Percentiles rank a stretch among this genome's conserved stretches.
Conservation (phyloP, 2,113 vertebrate genomes). For the Chauna torquata region DNA sequence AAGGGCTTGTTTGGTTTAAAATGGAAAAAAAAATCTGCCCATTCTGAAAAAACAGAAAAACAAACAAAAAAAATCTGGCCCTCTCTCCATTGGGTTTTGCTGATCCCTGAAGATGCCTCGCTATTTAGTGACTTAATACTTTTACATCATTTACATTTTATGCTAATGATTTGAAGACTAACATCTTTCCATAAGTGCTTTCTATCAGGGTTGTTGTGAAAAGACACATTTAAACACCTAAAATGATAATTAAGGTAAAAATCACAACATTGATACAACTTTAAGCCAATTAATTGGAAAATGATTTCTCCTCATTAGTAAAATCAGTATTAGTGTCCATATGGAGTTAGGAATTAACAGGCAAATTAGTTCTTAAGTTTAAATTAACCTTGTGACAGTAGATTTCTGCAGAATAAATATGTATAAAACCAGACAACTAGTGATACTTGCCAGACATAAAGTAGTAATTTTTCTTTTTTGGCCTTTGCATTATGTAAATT, state of each 20-base stretch:
- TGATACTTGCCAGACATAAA: background rate
- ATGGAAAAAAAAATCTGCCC: background rate
- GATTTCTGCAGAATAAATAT: background rate
- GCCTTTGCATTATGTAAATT: background rate
- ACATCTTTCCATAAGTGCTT: background rate
- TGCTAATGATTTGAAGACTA: background rate
- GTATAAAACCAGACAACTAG: background rate
- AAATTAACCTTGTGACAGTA: background rate
- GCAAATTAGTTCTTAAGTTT: background rate
- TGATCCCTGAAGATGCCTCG: slow-evolving; percentile 22
- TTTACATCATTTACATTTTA: background rate
- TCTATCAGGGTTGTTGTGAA: background rate
- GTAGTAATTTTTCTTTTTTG: background rate
- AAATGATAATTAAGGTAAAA: background rate
- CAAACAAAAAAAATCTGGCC: background rate
- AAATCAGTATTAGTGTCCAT: background rate
- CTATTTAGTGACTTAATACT: slow-evolving; percentile 22
- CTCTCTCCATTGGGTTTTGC: slow-evolving; percentile 4
- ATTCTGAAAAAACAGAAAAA: background rate
- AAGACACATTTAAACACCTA: background rate
- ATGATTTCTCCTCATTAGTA: background rate
- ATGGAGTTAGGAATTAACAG: background rate
- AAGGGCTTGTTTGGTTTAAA: slow-evolving; percentile 15
- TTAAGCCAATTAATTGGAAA: background rate
- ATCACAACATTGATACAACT: background rate